Evolutionary conservation across 2,888 invertebrate genomes (phyloP).

Genomic region (Ephialtes manifestator): DNA sequence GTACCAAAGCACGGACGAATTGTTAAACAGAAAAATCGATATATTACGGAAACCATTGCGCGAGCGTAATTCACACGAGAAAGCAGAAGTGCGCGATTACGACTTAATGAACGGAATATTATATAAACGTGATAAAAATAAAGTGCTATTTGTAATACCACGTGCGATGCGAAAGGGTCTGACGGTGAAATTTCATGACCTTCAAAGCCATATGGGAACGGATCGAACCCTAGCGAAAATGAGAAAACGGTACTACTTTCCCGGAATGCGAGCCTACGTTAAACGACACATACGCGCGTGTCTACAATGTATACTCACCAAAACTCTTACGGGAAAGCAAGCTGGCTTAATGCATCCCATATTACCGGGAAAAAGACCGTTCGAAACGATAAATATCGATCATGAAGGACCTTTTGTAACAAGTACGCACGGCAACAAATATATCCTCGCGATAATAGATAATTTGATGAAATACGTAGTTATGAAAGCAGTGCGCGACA

Average conservation of each 20-base stretch:
- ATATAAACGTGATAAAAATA: conserved; percentile 39
- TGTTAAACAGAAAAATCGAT: too few relatives aligned
- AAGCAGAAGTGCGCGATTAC: conserved; percentile 32
- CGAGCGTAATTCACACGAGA: conserved; percentile 11
- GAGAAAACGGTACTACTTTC: conserved; percentile 7
- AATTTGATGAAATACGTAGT: conserved; percentile 33
- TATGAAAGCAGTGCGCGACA: conserved; percentile 24
- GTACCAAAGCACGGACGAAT: not conserved
- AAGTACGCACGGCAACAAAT: conserved; percentile 56
- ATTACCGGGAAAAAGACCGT: conserved; percentile 68
- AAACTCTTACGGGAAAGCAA: conserved; percentile 49
- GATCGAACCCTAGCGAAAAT: conserved; percentile 25
- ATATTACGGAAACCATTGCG: not conserved
- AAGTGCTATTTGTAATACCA: conserved; percentile 35
- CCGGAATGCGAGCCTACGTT: conserved; percentile 17
- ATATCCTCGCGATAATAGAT: conserved; percentile 69
- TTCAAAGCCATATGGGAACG: conserved; percentile 22
- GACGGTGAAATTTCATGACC: conserved; percentile 26
- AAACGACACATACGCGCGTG: conserved; percentile 60
- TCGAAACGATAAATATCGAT: conserved; percentile 71
- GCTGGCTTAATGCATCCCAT: conserved; percentile 69
- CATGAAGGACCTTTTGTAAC: conserved; percentile 72
- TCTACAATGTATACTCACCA: conserved; percentile 63
- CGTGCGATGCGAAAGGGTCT: conserved; percentile 32
- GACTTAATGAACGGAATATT: conserved; percentile 4